Percentiles rank a stretch among this genome's conserved stretches.
phyloP scores from a whole-genome alignment of 2,888 invertebrate genomes.

The Sinohyriopsis cumingii region DNA sequence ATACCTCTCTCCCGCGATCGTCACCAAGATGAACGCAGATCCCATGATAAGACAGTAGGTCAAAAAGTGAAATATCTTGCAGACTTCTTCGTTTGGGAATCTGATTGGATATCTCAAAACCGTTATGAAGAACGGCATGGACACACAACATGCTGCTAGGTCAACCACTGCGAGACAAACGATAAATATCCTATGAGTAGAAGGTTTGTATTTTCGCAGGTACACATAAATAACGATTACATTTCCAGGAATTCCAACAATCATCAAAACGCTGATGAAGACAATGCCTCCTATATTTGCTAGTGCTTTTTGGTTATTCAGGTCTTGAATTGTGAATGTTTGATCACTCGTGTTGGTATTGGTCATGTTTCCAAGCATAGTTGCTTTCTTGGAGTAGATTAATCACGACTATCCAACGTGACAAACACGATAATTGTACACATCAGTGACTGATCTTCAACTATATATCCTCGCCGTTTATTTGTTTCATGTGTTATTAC shows the following conservation, averaged over 20 bases:
- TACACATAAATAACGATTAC: slow-evolving; percentile 34
- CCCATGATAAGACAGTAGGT: slow-evolving; percentile 23
- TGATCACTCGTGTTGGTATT: no score
- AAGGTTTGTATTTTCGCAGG: slow-evolving; percentile 27
- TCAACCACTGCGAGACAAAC: slow-evolving; percentile 37
- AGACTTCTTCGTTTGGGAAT: slow-evolving; percentile 25
- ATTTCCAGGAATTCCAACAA: slow-evolving; percentile 40
- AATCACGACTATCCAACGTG: no score
- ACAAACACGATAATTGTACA: no score
- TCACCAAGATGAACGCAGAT: slow-evolving; percentile 33
- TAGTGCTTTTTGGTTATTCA: no score
- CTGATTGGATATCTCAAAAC: slow-evolving; percentile 31
- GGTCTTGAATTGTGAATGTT: no score
- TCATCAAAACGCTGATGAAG: slow-evolving; percentile 29
- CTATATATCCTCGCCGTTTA: no score
- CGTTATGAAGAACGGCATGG: slow-evolving; percentile 40
- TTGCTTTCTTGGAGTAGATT: no score
- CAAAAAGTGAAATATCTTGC: slow-evolving; percentile 27
- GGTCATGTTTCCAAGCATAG: no score
- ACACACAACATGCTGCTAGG: slow-evolving; percentile 29
- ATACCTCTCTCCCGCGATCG: slow-evolving; percentile 46
- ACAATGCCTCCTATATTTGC: slow-evolving; percentile 6
- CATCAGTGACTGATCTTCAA: no score
- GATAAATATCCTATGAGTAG: slow-evolving; percentile 38
- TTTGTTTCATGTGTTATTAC: no score